Conservation (phyloP, 2,113 vertebrate species). For the Pterocles gutturalis region DNA sequence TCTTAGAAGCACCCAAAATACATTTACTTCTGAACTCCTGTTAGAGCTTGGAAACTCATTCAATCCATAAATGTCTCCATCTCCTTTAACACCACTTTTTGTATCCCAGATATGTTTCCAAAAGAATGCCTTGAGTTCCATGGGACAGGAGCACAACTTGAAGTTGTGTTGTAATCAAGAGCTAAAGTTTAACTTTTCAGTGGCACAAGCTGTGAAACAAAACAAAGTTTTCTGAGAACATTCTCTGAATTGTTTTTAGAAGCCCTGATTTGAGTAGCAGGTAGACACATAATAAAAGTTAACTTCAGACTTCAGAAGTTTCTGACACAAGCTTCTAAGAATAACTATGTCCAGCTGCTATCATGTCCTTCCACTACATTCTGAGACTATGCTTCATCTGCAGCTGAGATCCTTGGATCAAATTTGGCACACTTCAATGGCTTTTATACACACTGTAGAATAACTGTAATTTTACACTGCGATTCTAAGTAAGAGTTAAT, state of each 20-base stretch:
- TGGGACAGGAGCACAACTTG: neutral
- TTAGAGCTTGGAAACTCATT: neutral
- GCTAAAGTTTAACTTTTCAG: neutral
- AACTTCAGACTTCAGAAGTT: neutral
- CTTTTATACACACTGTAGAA: neutral
- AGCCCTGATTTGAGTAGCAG: neutral
- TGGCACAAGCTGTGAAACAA: neutral
- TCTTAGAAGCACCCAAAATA: neutral
- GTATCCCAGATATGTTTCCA: neutral
- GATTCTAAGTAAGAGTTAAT: neutral
- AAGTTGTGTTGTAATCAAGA: neutral
- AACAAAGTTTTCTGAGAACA: neutral
- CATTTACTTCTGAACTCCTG: neutral
- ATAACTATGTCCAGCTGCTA: neutral
- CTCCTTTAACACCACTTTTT: neutral
- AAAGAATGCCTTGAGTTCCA: neutral
- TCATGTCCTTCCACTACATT: fast-evolving
- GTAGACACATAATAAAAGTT: neutral
- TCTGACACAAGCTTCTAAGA: neutral
- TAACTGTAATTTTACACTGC: neutral
- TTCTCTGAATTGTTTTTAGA: neutral
- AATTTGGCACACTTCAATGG: neutral
- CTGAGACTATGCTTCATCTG: neutral
- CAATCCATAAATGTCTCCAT: neutral
- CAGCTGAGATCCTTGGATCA: fast-evolving